Evolutionary conservation across 2,113 vertebrate genomes (phyloP).

Genomic region (Sitta europaea): DNA sequence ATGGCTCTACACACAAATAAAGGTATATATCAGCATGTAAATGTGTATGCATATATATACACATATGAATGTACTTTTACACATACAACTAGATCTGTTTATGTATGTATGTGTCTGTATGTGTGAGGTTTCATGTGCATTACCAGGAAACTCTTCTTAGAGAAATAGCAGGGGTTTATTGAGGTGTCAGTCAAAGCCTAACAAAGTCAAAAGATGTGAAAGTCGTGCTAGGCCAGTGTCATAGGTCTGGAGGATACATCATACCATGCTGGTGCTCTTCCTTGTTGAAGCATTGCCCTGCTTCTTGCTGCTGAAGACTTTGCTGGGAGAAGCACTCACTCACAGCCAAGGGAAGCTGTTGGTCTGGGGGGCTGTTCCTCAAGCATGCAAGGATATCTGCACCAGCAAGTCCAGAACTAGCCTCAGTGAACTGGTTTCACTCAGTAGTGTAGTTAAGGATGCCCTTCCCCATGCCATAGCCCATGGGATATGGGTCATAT

Average conservation of each 20-base stretch:
- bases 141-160: background rate
- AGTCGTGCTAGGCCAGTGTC: background rate
- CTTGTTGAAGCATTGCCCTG: background rate
- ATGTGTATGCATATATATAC: background rate
- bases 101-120: rapidly evolving
- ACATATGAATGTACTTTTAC: background rate
- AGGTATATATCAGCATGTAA: background rate
- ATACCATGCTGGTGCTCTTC: background rate
- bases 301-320: background rate
- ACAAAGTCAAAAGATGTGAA: background rate
- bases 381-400: background rate
- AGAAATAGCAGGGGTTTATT: background rate
- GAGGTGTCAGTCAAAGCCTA: background rate
- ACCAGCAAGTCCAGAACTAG: background rate
- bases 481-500: background rate
- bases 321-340: background rate
- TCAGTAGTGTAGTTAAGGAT: background rate
- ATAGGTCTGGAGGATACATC: background rate
- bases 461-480: too few relatives aligned
- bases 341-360: background rate
- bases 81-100: background rate
- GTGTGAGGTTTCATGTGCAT: background rate
- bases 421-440: background rate
- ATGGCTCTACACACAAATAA: background rate
- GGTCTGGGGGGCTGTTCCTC: background rate